Conservation (phyloP, 2,888 invertebrate species). For the Lottia gigantea region DNA sequence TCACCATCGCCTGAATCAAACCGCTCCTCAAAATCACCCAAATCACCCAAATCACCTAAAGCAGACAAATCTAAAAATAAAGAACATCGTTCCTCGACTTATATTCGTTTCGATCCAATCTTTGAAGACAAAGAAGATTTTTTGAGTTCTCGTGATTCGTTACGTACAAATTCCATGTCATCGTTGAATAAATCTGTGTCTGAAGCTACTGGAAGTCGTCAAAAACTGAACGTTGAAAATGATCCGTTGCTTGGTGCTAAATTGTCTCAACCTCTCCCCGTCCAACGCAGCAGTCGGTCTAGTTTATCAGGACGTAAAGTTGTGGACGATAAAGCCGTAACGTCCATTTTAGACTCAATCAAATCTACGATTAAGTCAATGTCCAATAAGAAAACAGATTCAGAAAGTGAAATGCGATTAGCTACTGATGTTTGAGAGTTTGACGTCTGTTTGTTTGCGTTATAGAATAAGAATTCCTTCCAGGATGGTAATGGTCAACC, state of each 20-base stretch:
- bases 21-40: slow-evolving; percentile 17
- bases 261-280: slow-evolving; percentile 22
- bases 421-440: slow-evolving; percentile 20
- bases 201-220: slow-evolving; percentile 23
- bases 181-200: slow-evolving; percentile 31
- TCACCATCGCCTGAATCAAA: neutral
- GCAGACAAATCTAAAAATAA: slow-evolving; percentile 40
- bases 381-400: slow-evolving; percentile 35
- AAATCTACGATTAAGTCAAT: slow-evolving; percentile 46
- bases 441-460: too few relatives aligned
- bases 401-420: slow-evolving; percentile 42
- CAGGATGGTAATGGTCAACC: too few relatives aligned
- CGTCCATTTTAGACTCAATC: slow-evolving; percentile 38
- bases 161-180: slow-evolving; percentile 37
- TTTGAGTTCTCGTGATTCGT: slow-evolving; percentile 42
- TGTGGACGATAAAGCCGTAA: slow-evolving; percentile 35
- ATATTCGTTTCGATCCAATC: slow-evolving; percentile 59
- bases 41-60: slow-evolving; percentile 22
- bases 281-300: slow-evolving; percentile 21
- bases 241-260: slow-evolving; percentile 27
- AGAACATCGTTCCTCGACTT: slow-evolving; percentile 53
- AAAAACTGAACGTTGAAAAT: slow-evolving; percentile 28
- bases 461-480: too few relatives aligned
- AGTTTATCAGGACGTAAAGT: slow-evolving; percentile 22
- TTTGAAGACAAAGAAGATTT: slow-evolving; percentile 57